phyloP scores from a whole-genome alignment of 1,140 invertebrate genomes.

The Cylas formicarius region DNA sequence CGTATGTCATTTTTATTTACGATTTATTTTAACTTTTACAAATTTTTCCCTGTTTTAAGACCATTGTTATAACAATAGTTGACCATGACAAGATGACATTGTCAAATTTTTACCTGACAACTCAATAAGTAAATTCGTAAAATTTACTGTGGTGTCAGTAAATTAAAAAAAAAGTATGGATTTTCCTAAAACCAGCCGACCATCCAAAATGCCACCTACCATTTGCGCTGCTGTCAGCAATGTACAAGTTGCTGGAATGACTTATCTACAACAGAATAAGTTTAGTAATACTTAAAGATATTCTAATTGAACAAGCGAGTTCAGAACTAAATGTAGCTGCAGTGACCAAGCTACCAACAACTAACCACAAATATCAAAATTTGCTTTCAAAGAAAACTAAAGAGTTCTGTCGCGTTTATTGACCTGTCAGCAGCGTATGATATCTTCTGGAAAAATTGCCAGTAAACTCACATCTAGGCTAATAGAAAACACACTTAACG shows the following conservation, averaged over 20 bases:
- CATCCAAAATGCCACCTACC: background rate
- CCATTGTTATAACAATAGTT: too few relatives aligned
- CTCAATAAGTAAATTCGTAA: too few relatives aligned
- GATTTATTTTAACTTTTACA: too few relatives aligned
- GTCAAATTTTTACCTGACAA: too few relatives aligned
- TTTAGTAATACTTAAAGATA: slow-evolving; percentile 3
- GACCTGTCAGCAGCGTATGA: background rate
- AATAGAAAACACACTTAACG: too few relatives aligned
- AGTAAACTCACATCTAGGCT: too few relatives aligned
- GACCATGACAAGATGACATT: too few relatives aligned
- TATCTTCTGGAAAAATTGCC: slow-evolving; percentile 1
- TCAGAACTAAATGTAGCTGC: slow-evolving; percentile 8
- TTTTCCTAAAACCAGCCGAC: background rate
- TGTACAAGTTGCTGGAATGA: slow-evolving; percentile 13
- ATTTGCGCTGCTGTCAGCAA: slow-evolving; percentile 5
- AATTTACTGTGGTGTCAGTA: too few relatives aligned
- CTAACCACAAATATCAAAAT: slow-evolving; percentile 12
- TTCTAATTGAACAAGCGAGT: slow-evolving; percentile 12
- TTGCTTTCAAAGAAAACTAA: background rate
- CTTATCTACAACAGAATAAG: slow-evolving; percentile 10
- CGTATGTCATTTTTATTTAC: too few relatives aligned
- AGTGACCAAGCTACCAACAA: slow-evolving; percentile 10
- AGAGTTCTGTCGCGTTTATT: slow-evolving; percentile 1
- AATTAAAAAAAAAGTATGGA: too few relatives aligned
- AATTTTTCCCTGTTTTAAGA: too few relatives aligned